Evolutionary conservation across 1,140 invertebrate species (phyloP).

Genomic region (Elysia chlorotica): DNA sequence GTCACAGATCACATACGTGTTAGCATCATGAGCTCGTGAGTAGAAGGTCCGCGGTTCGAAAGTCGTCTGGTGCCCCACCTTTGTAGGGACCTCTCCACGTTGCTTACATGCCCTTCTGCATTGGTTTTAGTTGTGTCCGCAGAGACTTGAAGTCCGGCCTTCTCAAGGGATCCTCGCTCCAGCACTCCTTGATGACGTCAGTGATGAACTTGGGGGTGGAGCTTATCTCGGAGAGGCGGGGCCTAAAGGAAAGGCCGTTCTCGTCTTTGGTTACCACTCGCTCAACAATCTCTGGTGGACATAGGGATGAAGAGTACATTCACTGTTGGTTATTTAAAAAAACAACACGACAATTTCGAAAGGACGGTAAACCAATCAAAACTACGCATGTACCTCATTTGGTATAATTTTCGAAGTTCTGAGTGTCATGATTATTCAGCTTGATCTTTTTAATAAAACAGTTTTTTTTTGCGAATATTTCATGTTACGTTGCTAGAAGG

Average conservation of each 20-base stretch:
- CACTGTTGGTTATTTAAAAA: neutral
- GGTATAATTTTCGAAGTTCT: no score
- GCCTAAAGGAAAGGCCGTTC: conserved; percentile 46
- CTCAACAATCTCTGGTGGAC: conserved; percentile 62
- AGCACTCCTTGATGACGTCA: conserved; percentile 79
- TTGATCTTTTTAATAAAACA: no score
- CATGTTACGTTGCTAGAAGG: no score
- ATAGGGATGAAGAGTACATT: neutral
- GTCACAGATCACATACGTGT: no score
- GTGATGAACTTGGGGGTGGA: conserved; percentile 76
- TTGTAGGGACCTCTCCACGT: no score
- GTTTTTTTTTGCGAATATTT: no score
- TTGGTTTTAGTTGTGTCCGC: conserved; percentile 76
- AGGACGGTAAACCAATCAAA: no score
- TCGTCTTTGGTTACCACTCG: conserved; percentile 49
- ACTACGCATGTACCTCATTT: no score
- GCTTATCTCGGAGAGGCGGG: conserved; percentile 66
- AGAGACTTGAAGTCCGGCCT: conserved; percentile 73
- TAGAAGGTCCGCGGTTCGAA: no score
- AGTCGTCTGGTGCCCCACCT: no score
- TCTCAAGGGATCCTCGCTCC: conserved; percentile 70
- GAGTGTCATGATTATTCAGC: no score
- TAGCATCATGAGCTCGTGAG: no score
- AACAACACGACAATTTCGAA: neutral
- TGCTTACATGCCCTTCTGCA: conserved; percentile 90